Conservation (phyloP, 2,888 invertebrate species). For the Eudasyphora cyanicolor region DNA sequence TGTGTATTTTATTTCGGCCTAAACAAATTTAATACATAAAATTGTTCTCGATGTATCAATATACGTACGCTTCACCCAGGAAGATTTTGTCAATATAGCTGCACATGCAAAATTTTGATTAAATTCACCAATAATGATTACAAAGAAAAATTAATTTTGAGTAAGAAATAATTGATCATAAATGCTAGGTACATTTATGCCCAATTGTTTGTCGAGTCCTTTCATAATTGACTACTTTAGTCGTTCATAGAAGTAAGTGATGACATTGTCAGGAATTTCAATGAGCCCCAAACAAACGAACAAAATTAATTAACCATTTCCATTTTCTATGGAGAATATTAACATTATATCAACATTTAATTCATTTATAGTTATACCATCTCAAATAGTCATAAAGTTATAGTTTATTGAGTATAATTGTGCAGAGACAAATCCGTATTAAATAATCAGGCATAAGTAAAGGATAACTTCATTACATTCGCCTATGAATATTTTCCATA, state of each 20-base stretch:
- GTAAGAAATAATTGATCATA: no score
- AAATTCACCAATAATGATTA: no score
- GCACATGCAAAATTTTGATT: no score
- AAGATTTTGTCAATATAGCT: no score
- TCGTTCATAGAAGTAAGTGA: neutral
- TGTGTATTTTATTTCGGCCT: no score
- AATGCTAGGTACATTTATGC: no score
- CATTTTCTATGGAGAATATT: neutral
- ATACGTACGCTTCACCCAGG: no score
- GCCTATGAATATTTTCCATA: constrained; percentile 18
- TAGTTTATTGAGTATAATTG: constrained; percentile 18
- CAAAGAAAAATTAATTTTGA: no score
- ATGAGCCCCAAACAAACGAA: neutral
- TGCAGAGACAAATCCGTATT: constrained; percentile 37
- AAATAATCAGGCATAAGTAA: constrained; percentile 44
- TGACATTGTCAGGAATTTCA: neutral
- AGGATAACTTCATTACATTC: constrained; percentile 31
- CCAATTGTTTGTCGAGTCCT: no score
- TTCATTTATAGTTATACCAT: neutral
- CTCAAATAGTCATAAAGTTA: constrained; percentile 3
- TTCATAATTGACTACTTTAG: neutral
- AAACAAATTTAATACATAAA: no score
- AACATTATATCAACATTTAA: neutral
- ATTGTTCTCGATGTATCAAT: no score
- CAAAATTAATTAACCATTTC: neutral